These are phyloP conservation scores for Adelosebastes latens DNA, from an alignment of 2,797 vertebrate genomes.

Conservation along the genomic window DNA sequence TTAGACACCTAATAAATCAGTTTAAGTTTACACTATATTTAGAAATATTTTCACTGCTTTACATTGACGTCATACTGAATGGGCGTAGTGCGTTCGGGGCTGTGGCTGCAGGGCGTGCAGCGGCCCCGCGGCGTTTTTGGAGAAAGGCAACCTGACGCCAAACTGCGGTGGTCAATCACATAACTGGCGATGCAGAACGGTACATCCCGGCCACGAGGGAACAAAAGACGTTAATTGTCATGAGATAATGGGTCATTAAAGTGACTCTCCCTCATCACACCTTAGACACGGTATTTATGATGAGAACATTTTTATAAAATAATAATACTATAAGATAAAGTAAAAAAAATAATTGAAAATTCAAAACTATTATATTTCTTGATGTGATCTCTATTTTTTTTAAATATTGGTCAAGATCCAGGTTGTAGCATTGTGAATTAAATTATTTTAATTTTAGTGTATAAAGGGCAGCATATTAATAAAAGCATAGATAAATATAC, in stretches of 20 bases:
- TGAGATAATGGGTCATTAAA: neutral
- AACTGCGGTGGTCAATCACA: neutral
- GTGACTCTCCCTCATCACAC: neutral
- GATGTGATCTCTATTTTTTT: no score
- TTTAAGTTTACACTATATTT: no score
- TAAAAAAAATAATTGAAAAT: no score
- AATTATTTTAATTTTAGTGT: neutral
- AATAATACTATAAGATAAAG: no score
- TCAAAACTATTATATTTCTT: no score
- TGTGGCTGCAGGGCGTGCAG: neutral
- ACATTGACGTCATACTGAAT: no score
- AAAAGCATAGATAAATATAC: no score
- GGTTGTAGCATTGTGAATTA: neutral
- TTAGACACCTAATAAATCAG: no score
- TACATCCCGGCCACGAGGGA: neutral
- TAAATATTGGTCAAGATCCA: no score
- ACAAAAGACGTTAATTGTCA: neutral
- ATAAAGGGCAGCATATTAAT: neutral
- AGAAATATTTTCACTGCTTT: no score
- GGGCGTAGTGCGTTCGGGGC: no score
- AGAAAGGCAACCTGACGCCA: neutral
- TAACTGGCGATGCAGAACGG: neutral
- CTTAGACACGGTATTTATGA: neutral
- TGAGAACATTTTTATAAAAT: neutral
- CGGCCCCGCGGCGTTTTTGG: neutral